Evolutionary conservation across 2,113 vertebrate species (phyloP), one percentile per base, ranked within the genome.

Genomic region (Excalfactoria chinensis): DNA sequence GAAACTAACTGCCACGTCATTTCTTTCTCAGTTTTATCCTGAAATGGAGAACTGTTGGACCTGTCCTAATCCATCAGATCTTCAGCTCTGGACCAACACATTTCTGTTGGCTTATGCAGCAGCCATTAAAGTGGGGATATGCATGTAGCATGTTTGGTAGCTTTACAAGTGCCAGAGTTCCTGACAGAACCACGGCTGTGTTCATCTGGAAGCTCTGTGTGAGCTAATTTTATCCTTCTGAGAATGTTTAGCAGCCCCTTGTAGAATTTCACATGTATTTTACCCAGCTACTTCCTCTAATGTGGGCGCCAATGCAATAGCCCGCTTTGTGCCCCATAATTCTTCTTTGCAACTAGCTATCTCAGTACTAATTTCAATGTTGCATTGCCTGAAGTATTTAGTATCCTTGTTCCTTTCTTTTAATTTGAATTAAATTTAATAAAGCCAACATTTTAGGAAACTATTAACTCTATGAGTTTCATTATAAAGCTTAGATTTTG

Each of bases 1-100:
- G 81, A 92, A 90, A 70, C 44, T 41, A 84, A 26, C 49, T 84
- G 73, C 66, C 84, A 89, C 55, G 75, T 84, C 62, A 93, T 91
- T 58, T 56, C 25, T 73, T 71, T 59, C 89, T 74, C 85, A 71
- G 55, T 92, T 90, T 85, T 93, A 73, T 87, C 84, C 84, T 86
- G 41, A 68, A 70, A 56, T 21, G 12, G 43, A 89, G 69, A 84
- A 25, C 21, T 67, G 26, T 40, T 89, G 67, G 51, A 51, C 22
- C 6, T 20, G 44, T 79, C 51, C 66, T 92, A 82, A 82, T 60
- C 41, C 40, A 26, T 67, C 46, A 79, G 48, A 69, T 64, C 28
- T 83, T 48, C 49, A 78, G 43, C 20, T 68, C 6, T 37, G 63
- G 64, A 72, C 30, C 58, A 37, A 32, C 68, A 79, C 20, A 60